Evolutionary conservation across 2,888 invertebrate species (phyloP), one percentile per base, ranked within the genome.

Genomic region (Chrysodeixis includens): DNA sequence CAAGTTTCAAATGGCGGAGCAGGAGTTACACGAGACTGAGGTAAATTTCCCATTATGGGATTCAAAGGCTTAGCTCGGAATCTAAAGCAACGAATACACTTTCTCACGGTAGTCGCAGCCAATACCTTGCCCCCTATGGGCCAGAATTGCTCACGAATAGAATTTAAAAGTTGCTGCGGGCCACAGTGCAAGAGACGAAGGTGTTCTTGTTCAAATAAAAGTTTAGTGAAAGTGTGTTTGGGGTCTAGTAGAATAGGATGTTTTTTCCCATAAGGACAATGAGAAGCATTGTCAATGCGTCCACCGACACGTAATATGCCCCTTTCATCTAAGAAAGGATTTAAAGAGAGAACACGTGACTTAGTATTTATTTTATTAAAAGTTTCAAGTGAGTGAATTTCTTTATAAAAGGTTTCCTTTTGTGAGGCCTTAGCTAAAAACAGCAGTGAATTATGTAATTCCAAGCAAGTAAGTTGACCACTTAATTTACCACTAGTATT

Each of bases 171-270:
- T 57, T 44, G 57, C 30, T 57, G 46, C 20, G 57, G 57, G n/a
- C 57, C 57, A 57, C 57, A 57, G 32, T 57, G 57, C 44, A 57
- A 22, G n/a, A 57, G 57, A 16, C 57, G 57, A 57, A 57, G 40
- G 20, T 57, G 57, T 46, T 57, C 46, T 40, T 44, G 40, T 20
- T 44, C 46, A 56, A 56, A 30, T n/a, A 56, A 32, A 16, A 30
- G 30, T 56, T 56, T 30, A 32, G 56, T 56, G 32, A 56, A 56
- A 10, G 32, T 56, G 26, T 56, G 32, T 56, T 56, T 56, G 9
- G 56, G 12, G 12, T 35, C n/a, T n/a, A n/a, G n/a, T n/a, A n/a
- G n/a, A n/a, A n/a, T n/a, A n/a, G n/a, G n/a, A n/a, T n/a, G n/a
- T 12, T 35, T 35, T 35, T 35, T 35, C 35, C 35, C 35, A 35